Evolutionary conservation across 23 tunicate genomes (phyloP), one percentile per base, ranked within the genome.

Genomic region (Halocynthia roretzi): DNA sequence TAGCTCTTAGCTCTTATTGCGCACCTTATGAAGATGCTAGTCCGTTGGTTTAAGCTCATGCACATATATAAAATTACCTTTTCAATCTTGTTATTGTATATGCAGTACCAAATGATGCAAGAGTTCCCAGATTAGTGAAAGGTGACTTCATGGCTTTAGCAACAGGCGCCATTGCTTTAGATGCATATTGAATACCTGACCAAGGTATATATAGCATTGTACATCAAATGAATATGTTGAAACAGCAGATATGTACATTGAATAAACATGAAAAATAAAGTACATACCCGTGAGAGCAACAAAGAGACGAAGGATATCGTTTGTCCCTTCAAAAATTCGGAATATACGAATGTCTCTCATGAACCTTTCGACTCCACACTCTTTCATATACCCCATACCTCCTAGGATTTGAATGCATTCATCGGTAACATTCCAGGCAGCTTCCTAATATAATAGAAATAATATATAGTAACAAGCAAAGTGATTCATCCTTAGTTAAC

Each of bases 311-410:
- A 93, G 68, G 57, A 93, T 93, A 56, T 93, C 98, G 60, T 93
- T 93, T 50, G 94, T 87, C 44, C 98, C 98, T 77, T 93, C 98
- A 80, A 93, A 93, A 53, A 93, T 93, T 68, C 98, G 77, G 83
- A 93, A 93, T 6, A 93, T 93, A 40, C 98, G 61, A 53, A 93
- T 64, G 80, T 93, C 98, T 80, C 98, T 62, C 71, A 93, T 54
- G 15, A 93, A 87, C 11, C 94, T 76, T 56, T 93, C 98, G 11
- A 86, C 88, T 14, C 98, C 98, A 83, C 87, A 78, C 0, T 93
- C 98, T 54, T 93, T 87, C 98, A 93, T 93, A 83, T 87, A 93
- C 5, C 98, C 98, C 98, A 93, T 93, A 56, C 98, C 98, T 80
- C 98, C 98, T 17, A 93, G 80, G 21, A 87, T 93, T 56, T 93